A percentile compares a stretch with the other conserved stretches of the same genome.
Conservation (phyloP, 2,888 invertebrate genomes). For the Apomyelois bistriatella region DNA sequence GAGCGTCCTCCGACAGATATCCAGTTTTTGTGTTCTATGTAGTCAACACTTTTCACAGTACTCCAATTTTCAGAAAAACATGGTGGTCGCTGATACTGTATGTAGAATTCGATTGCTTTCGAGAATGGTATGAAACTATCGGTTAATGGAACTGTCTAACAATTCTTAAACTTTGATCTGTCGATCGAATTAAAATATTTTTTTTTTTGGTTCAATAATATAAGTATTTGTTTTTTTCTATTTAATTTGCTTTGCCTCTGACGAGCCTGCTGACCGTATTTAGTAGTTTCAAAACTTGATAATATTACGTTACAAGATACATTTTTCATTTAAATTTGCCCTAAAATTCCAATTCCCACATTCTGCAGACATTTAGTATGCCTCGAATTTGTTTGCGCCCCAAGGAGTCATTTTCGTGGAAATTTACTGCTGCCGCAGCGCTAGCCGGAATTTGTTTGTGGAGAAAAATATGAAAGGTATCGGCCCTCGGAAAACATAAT, state of each 20-base stretch:
- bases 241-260: background rate
- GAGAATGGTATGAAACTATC: background rate
- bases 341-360: conserved; percentile 4
- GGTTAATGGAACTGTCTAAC: background rate
- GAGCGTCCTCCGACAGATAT: conserved; percentile 14
- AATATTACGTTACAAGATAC: background rate
- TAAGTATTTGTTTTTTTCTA: no score
- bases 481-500: conserved; percentile 23
- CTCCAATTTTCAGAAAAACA: background rate
- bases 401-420: conserved; percentile 28
- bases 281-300: no score
- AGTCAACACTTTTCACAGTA: background rate
- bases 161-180: no score
- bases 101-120: background rate
- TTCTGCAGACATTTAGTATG: conserved; percentile 15
- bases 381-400: conserved; percentile 34
- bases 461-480: conserved; percentile 26
- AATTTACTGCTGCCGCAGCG: conserved; percentile 25
- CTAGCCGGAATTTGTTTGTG: conserved; percentile 25
- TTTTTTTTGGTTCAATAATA: no score
- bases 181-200: no score
- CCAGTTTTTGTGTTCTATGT: conserved; percentile 11
- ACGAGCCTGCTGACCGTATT: no score
- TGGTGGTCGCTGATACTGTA: background rate
- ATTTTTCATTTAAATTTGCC: conserved; percentile 8